Conservation (phyloP, 1,140 invertebrate species). For the Drosophila sp. region DNA sequence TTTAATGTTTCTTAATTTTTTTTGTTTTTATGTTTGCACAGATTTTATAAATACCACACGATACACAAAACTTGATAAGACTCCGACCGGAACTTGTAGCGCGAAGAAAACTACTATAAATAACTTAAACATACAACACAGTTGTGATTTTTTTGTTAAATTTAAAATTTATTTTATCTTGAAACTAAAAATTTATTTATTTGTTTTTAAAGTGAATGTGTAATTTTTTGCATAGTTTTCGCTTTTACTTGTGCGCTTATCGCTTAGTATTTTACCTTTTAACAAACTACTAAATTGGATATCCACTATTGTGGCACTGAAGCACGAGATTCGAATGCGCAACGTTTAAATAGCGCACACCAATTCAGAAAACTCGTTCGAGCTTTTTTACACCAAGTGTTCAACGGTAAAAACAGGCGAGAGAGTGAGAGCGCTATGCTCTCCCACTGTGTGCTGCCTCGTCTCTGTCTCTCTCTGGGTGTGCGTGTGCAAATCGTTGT, state of each 20-base stretch:
- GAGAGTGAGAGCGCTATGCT: constrained; percentile 25
- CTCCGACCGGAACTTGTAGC: constrained; percentile 64
- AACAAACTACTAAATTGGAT: constrained; percentile 81
- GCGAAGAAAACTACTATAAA: constrained; percentile 31
- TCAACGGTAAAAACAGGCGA: constrained; percentile 62
- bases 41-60: constrained; percentile 51
- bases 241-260: constrained; percentile 42
- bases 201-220: constrained; percentile 23
- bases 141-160: constrained; percentile 16
- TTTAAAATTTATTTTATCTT: constrained; percentile 13
- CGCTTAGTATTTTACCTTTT: constrained; percentile 62
- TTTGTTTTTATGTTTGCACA: constrained; percentile 37
- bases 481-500: constrained; percentile 1
- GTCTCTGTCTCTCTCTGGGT: background rate
- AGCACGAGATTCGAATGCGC: constrained; percentile 78
- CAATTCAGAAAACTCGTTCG: constrained; percentile 61
- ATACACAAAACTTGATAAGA: constrained; percentile 57
- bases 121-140: constrained; percentile 47
- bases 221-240: constrained; percentile 43
- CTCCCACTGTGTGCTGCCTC: constrained; percentile 24
- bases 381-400: constrained; percentile 52
- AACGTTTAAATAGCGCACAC: constrained; percentile 76
- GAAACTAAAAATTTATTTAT: constrained; percentile 5
- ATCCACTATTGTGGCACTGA: constrained; percentile 80
- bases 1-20: constrained; percentile 22